Base-by-base conservation (phyloP, 2,888 invertebrate species). In the Diadromus collaris region DNA sequence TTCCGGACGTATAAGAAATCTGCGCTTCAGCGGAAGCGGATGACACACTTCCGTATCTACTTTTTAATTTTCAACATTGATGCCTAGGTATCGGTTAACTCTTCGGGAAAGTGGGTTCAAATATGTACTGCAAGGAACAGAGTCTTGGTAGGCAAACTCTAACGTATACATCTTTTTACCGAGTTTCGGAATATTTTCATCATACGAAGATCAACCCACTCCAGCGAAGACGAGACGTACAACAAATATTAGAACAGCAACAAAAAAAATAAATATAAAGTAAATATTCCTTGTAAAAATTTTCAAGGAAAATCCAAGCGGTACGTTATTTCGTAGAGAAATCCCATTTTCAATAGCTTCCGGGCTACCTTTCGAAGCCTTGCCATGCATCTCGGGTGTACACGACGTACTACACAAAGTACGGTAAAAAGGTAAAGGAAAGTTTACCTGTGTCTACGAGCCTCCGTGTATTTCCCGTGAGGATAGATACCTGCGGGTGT, bases 391-490 rank as follows among this genome's bases (percentile, higher is more conserved):
- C 71, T 48, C 54, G 24, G 6, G 29, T 32, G 6, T n/a, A 44
- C 27, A 41, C 19, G 16, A 29, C 34, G 19, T 34, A 48, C 29
- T 4, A 32, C 38, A 24, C 32, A 24, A 54, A 65, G 21, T 13
- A 60, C 38, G 38, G 5, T 56, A 46, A n/a, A 56, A 58, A 58
- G 67, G 68, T 68, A 44, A 71, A 65, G 41, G 65, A 74, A 69
- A 69, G 72, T 73, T 73, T 70, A 80, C 77, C 80, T 80, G 80
- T 77, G 74, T 80, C 77, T 61, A 80, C 77, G 74, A 74, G 69
- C 48, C 60, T 69, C 60, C 58, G 61, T 63, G 32, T 46, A 68
- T 60, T 27, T 68, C 38, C 32, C 10, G 34, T n/a, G 9, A 16
- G 67, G 51, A 60, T 67, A 38, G 48, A 64, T 67, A 56, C 13